Evolutionary conservation across 2,797 vertebrate genomes (phyloP).

Genomic region (Pteronotus mesoamericanus): DNA sequence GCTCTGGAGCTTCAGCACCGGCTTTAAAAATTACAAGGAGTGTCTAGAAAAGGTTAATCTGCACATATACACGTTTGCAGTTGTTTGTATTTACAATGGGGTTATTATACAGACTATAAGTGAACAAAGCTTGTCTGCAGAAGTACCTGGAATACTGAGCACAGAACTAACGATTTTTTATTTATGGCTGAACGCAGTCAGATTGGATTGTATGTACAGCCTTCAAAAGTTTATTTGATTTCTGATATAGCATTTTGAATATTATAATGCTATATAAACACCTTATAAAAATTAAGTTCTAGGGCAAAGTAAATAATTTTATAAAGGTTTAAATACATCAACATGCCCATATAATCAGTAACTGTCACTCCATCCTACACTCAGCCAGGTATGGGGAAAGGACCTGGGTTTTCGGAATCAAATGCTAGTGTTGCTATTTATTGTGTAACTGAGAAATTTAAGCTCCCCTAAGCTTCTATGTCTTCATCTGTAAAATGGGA

Average conservation of each 20-base stretch:
- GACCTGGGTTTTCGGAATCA: conserved; percentile 15
- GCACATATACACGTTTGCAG: conserved; percentile 77
- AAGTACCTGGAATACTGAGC: conserved; percentile 78
- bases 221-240: conserved; percentile 61
- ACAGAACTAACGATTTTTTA: conserved; percentile 80
- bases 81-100: conserved; percentile 82
- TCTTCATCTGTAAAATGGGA: conserved; percentile 48
- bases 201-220: background rate
- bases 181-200: conserved; percentile 66
- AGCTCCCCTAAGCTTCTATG: background rate
- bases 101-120: conserved; percentile 81
- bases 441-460: conserved; percentile 3
- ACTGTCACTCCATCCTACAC: conserved; percentile 4
- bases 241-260: conserved; percentile 43
- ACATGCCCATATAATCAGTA: background rate
- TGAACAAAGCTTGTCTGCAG: conserved; percentile 78
- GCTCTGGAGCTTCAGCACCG: conserved; percentile 74
- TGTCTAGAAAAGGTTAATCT: conserved; percentile 82
- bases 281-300: conserved; percentile 49
- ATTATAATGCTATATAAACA: conserved; percentile 36
- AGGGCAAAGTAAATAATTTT: conserved; percentile 53
- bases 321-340: conserved; percentile 39
- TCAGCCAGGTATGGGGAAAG: background rate
- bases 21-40: conserved; percentile 80
- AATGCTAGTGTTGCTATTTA: conserved; percentile 11